phyloP scores from a whole-genome alignment of 2,797 vertebrate species.

The Hipposideros larvatus region DNA sequence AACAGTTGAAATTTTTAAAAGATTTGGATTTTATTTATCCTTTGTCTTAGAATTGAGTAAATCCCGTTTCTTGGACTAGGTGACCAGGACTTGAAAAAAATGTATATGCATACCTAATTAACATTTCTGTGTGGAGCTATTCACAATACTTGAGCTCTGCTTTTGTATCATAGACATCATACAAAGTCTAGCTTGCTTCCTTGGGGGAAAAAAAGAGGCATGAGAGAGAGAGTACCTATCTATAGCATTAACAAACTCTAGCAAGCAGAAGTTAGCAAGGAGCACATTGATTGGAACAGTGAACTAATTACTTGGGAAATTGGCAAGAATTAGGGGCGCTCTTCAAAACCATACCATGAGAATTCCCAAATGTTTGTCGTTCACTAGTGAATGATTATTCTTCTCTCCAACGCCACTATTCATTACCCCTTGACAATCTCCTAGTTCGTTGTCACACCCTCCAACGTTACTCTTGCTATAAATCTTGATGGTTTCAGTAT shows the following conservation, averaged over 20 bases:
- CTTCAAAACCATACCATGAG: not conserved
- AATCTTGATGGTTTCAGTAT: slow-evolving; percentile 7
- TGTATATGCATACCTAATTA: not conserved
- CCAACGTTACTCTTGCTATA: not conserved
- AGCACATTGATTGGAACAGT: not conserved
- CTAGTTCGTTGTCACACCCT: not conserved
- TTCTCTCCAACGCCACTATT: not conserved
- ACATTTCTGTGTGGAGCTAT: slow-evolving; percentile 5
- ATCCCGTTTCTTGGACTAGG: not conserved
- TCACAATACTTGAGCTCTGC: not conserved
- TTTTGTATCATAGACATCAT: not conserved
- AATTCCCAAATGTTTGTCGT: not conserved
- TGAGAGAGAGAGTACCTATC: not conserved
- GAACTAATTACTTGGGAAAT: not conserved
- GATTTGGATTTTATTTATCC: not conserved
- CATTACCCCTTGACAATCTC: not conserved
- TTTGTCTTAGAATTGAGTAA: not conserved
- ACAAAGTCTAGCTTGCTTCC: not conserved
- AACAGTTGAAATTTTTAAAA: slow-evolving; percentile 28
- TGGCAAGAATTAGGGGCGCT: not conserved
- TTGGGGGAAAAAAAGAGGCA: not conserved
- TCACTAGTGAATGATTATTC: not conserved
- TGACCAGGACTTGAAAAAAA: not conserved
- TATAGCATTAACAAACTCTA: not conserved
- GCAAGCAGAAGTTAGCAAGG: not conserved